Conservation (phyloP, 2,797 vertebrate genomes). For the Numenius phaeopus region DNA sequence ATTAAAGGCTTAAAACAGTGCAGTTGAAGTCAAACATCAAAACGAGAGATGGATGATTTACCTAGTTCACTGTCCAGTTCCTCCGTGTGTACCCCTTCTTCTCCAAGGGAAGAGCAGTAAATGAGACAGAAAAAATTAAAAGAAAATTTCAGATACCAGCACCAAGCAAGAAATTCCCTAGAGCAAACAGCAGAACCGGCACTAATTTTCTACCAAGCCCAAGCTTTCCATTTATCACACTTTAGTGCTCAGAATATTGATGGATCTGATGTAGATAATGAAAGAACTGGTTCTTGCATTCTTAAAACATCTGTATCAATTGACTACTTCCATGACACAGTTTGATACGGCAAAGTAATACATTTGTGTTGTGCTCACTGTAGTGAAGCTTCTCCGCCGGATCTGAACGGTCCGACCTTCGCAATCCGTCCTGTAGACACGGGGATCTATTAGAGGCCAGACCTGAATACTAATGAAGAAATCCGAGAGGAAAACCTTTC, state of each 20-base stretch:
- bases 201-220: constrained; percentile 62
- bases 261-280: constrained; percentile 53
- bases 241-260: constrained; percentile 49
- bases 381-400: background rate
- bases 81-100: constrained; percentile 99
- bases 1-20: constrained; percentile 58
- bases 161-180: constrained; percentile 80
- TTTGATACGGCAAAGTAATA: constrained; percentile 26
- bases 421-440: background rate
- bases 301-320: constrained; percentile 29
- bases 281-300: constrained; percentile 19
- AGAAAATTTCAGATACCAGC: constrained; percentile 86
- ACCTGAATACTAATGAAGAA: background rate
- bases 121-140: constrained; percentile 84
- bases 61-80: constrained; percentile 99
- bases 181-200: constrained; percentile 73
- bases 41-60: constrained; percentile 81
- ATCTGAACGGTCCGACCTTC: accelerated
- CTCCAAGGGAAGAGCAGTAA: constrained; percentile 85
- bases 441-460: background rate
- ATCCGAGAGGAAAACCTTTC: constrained; percentile 23
- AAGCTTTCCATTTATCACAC: constrained; percentile 51
- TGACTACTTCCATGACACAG: constrained; percentile 2
- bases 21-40: constrained; percentile 57
- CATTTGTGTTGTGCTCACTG: background rate